phyloP scores from a whole-genome alignment of 1,140 invertebrate species.

The Microplitis demolitor region DNA sequence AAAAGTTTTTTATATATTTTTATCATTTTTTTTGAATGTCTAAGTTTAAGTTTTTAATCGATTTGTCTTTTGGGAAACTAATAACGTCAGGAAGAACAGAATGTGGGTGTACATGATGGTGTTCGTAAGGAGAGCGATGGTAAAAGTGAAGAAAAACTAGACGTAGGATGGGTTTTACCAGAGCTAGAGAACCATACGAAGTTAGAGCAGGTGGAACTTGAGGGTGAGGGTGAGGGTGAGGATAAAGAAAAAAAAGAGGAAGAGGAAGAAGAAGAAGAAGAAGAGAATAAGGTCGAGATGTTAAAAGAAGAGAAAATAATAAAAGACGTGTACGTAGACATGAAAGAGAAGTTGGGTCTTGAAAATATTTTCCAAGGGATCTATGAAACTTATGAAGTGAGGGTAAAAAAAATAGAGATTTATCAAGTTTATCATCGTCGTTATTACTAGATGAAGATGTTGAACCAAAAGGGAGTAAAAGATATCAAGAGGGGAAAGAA shows the following conservation, averaged over 20 bases:
- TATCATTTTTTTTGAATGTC: too few relatives aligned
- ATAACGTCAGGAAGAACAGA: background rate
- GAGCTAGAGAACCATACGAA: too few relatives aligned
- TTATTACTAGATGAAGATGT: background rate
- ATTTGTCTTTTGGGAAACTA: background rate
- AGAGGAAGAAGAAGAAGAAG: background rate
- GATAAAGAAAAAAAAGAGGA: background rate
- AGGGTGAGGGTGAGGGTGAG: background rate
- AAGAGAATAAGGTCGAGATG: background rate
- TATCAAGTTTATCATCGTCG: background rate
- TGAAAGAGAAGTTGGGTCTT: constrained; percentile 23
- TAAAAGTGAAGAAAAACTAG: background rate
- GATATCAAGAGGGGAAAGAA: background rate
- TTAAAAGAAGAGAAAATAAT: background rate
- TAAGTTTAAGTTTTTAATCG: background rate
- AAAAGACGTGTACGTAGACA: background rate
- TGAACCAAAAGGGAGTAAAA: background rate
- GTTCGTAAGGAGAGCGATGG: too few relatives aligned
- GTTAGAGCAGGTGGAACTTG: too few relatives aligned
- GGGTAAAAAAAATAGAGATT: constrained; percentile 24
- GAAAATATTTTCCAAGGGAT: constrained; percentile 28
- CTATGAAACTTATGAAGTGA: constrained; percentile 30
- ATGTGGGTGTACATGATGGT: too few relatives aligned
- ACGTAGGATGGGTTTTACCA: too few relatives aligned
- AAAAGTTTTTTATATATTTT: background rate